phyloP scores from a whole-genome alignment of 2,888 invertebrate species.

The Podotricha telesiphe region DNA sequence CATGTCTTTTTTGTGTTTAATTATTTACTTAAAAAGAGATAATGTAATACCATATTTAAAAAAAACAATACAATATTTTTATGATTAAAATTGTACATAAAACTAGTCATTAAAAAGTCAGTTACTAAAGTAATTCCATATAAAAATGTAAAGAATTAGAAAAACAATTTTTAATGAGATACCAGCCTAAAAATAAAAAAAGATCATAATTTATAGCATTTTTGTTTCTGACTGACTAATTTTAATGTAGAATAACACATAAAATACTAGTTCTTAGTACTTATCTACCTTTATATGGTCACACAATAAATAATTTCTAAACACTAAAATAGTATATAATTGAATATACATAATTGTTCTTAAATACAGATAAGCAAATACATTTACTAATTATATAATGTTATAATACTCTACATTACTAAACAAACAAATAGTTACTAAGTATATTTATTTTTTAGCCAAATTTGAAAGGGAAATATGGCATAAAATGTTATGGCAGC shows the following conservation, averaged over 20 bases:
- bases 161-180: background rate
- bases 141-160: conserved; percentile 2
- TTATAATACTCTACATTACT: conserved; percentile 13
- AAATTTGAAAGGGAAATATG: conserved; percentile 11
- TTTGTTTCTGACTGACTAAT: background rate
- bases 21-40: background rate
- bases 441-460: background rate
- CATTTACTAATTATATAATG: background rate
- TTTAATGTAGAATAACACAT: conserved; percentile 2
- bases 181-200: background rate
- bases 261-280: background rate
- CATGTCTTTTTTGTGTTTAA: conserved; percentile 6
- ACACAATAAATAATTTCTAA: conserved; percentile 15
- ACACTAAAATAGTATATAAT: conserved; percentile 5
- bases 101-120: background rate
- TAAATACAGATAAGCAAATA: background rate
- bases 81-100: background rate
- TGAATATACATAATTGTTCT: conserved; percentile 4
- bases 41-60: conserved; percentile 1
- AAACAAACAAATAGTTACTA: background rate
- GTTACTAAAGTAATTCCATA: conserved; percentile 2
- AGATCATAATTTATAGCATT: background rate
- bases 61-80: background rate
- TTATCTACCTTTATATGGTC: background rate
- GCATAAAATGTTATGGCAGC: background rate